A percentile compares a stretch with the other conserved stretches of the same genome.
phyloP scores from a whole-genome alignment of 2,113 vertebrate genomes.

The Megaleporinus macrocephalus region DNA sequence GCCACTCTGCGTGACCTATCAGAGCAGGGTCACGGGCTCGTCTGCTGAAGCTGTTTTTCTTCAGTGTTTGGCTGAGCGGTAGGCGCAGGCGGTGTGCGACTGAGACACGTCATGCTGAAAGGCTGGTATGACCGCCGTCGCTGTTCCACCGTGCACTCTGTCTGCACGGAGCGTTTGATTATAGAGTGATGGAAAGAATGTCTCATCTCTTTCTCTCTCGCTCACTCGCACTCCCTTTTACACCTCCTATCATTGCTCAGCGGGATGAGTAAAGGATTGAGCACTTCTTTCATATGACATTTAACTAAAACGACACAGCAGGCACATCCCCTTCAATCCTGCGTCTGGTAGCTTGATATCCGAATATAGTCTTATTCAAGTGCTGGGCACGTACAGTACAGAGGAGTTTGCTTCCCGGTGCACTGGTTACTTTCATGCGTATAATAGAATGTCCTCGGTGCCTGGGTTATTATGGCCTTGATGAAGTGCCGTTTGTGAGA shows the following conservation, averaged over 20 bases:
- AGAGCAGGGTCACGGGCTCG: slow-evolving; percentile 5
- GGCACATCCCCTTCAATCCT: not conserved
- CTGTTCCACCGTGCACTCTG: slow-evolving; percentile 13
- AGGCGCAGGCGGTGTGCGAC: slow-evolving; percentile 4
- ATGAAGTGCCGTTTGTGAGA: slow-evolving; percentile 41
- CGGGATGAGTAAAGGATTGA: not conserved
- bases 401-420: slow-evolving; percentile 17
- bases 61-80: slow-evolving; percentile 9
- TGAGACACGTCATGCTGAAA: slow-evolving; percentile 19
- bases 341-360: not conserved
- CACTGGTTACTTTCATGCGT: slow-evolving; percentile 21
- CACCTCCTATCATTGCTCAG: slow-evolving; percentile 16
- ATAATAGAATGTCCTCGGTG: slow-evolving; percentile 25
- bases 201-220: slow-evolving; percentile 8
- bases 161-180: slow-evolving; percentile 1
- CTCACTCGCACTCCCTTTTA: not conserved
- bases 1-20: slow-evolving; percentile 15
- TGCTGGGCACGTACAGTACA: slow-evolving; percentile 30
- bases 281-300: slow-evolving; percentile 1
- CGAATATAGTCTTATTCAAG: slow-evolving; percentile 30
- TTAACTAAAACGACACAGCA: not conserved
- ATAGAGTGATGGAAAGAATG: slow-evolving; percentile 2
- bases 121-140: slow-evolving; percentile 3
- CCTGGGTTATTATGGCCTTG: slow-evolving; percentile 28
- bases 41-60: slow-evolving; percentile 13